Evolutionary conservation across 2,113 vertebrate species (phyloP), one percentile per base, ranked within the genome.

Genomic region (Sclerurus mexicanus): DNA sequence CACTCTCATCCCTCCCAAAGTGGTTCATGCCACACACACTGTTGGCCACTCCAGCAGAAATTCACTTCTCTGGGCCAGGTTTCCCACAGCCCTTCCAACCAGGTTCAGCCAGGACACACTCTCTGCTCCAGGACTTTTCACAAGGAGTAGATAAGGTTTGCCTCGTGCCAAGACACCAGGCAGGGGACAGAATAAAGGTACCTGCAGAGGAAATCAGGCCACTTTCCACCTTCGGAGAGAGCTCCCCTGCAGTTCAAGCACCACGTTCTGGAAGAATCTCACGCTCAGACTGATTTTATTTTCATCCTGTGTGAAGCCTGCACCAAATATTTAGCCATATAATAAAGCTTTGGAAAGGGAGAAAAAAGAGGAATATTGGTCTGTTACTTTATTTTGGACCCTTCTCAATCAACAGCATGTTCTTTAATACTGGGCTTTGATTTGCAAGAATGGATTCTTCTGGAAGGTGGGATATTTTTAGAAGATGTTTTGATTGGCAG

Each of bases 91-190:
- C 78, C 23, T 81, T 90, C 85, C 53, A 35, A 27, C 22, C 42
- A 69, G 67, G 91, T 93, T 88, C 89, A 95, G 95, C 85, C 92
- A 91, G 91, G 89, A 82, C 60, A 92, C 27, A 56, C 66, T 37
- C 86, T 39, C 68, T 42, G 28, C 84, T 93, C 75, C 44, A 75
- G 89, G 77, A 44, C 87, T 85, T 91, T 35, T 55, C 12, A 91
- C 77, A 74, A 89, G 71, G 87, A 64, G 84, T 46, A 81, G 86
- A 91, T 81, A 81, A 67, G n/a, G 74, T 52, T 67, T 52, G n/a
- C 55, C 77, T 69, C 68, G 21, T 67, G 83, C 83, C 85, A 92
- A 86, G 76, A 74, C 56, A 85, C 59, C 24, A 75, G 56, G 50
- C 68, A 63, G 31, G 47, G 35, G 2, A 80, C 46, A 55, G 60